Conservation (phyloP, 2,113 vertebrate species). For the Nesogale talazaci region DNA sequence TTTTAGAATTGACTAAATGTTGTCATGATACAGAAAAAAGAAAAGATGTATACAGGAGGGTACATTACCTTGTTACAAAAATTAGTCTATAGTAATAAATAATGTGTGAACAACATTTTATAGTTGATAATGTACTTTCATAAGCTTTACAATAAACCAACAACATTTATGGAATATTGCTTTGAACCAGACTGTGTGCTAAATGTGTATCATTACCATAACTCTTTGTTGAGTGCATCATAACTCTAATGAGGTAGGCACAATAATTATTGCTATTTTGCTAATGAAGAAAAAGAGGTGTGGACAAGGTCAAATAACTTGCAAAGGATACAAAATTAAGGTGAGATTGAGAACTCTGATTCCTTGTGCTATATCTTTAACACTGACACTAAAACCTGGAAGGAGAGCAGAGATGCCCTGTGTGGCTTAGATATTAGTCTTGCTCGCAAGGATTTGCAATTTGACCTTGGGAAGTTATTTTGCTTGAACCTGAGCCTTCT, state of each 20-base stretch:
- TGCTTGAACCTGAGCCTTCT: background rate
- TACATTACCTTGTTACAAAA: slow-evolving; percentile 4
- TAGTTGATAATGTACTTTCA: slow-evolving; percentile 20
- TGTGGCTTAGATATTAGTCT: background rate
- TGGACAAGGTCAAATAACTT: background rate
- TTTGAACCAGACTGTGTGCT: background rate
- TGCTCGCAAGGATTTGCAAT: background rate
- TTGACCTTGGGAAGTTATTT: background rate
- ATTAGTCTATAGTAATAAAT: slow-evolving; percentile 54
- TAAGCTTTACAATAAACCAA: background rate
- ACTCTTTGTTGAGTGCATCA: background rate
- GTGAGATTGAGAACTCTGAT: background rate
- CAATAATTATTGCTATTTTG: background rate
- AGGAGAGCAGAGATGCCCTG: background rate
- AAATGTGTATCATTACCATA: background rate
- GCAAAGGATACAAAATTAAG: background rate
- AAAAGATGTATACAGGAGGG: slow-evolving; percentile 47
- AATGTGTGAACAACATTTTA: background rate
- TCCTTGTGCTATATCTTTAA: background rate
- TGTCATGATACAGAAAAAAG: slow-evolving; percentile 38
- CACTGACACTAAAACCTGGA: background rate
- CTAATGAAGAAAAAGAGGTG: background rate
- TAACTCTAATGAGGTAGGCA: background rate
- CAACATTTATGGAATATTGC: background rate
- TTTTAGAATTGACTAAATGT: slow-evolving; percentile 59